These are phyloP conservation scores for Azorinus chamasolen DNA, from an alignment of 2,888 invertebrate species.

Conservation along the genomic window DNA sequence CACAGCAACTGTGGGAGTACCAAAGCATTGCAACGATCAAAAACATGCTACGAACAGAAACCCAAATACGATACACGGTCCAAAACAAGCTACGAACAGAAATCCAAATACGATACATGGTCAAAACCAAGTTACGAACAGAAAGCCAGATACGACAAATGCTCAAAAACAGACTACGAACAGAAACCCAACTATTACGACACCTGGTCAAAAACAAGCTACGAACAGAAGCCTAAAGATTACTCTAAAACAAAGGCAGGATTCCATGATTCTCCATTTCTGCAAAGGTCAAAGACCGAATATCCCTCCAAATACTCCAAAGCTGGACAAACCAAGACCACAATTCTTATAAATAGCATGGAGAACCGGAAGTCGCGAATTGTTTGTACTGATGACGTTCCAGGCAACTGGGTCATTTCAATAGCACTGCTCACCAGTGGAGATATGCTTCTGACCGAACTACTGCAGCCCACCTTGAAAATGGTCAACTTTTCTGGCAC, in stretches of 20 bases:
- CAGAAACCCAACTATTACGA: too few species aligned
- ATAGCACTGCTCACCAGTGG: constrained; percentile 46
- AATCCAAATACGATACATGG: neutral
- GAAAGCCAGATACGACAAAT: neutral
- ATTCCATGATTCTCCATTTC: neutral
- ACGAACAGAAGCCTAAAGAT: neutral
- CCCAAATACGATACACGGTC: neutral
- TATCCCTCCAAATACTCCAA: neutral
- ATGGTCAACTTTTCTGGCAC: constrained; percentile 33
- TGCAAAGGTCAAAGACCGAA: neutral
- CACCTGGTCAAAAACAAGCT: neutral
- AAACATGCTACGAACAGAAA: too few species aligned
- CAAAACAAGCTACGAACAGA: neutral
- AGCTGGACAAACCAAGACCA: neutral
- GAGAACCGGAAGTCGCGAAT: constrained; percentile 44
- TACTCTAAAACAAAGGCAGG: neutral
- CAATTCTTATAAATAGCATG: constrained; percentile 45
- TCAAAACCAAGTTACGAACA: neutral
- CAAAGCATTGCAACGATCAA: too few species aligned
- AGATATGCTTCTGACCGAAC: constrained; percentile 45
- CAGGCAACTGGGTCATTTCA: constrained; percentile 58
- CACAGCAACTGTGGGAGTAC: constrained; percentile 42
- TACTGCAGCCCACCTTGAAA: constrained; percentile 46
- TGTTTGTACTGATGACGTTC: constrained; percentile 13
- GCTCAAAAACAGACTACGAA: neutral